Percentiles rank a stretch among this genome's conserved stretches.
Evolutionary conservation across 2,888 invertebrate species (phyloP).

Genomic region (Tineola bisselliella): DNA sequence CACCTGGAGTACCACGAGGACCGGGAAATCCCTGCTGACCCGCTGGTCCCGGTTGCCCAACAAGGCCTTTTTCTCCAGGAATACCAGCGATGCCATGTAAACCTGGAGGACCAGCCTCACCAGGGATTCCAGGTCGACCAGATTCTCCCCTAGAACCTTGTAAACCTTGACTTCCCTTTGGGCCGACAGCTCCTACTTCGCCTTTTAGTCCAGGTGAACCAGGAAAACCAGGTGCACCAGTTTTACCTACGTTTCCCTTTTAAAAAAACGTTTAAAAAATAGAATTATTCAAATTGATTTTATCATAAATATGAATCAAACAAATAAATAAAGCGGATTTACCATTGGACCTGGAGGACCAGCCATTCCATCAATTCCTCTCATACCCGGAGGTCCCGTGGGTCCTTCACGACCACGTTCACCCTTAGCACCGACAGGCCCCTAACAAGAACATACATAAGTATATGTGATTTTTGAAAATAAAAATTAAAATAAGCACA

Average conservation of each 20-base stretch:
- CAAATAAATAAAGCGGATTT: too few relatives aligned
- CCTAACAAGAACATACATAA: conserved; percentile 50
- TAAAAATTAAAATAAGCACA: conserved; percentile 22
- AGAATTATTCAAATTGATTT: too few relatives aligned
- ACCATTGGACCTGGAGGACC: conserved; percentile 82
- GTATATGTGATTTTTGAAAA: neutral
- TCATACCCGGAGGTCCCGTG: conserved; percentile 77
- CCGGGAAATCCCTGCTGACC: conserved; percentile 88
- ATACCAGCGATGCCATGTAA: conserved; percentile 81
- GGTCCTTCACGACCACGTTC: conserved; percentile 88
- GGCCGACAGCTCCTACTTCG: conserved; percentile 77
- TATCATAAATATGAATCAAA: too few relatives aligned
- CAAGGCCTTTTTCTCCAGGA: conserved; percentile 82
- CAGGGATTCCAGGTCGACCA: conserved; percentile 80
- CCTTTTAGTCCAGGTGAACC: conserved; percentile 85
- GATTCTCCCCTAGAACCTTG: conserved; percentile 85
- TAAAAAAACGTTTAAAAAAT: conserved; percentile 18
- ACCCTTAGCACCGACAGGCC: conserved; percentile 81
- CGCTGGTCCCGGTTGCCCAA: conserved; percentile 75
- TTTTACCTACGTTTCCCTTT: conserved; percentile 81
- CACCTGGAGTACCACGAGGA: conserved; percentile 79
- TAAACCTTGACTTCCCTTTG: conserved; percentile 83
- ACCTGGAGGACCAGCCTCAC: conserved; percentile 79
- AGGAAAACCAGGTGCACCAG: conserved; percentile 86
- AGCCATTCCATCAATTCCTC: conserved; percentile 81